A percentile compares a stretch with the other conserved stretches of the same genome.
These are phyloP conservation scores for Branchinecta lynchi DNA, from an alignment of 1,140 invertebrate species.

Conservation along the genomic window DNA sequence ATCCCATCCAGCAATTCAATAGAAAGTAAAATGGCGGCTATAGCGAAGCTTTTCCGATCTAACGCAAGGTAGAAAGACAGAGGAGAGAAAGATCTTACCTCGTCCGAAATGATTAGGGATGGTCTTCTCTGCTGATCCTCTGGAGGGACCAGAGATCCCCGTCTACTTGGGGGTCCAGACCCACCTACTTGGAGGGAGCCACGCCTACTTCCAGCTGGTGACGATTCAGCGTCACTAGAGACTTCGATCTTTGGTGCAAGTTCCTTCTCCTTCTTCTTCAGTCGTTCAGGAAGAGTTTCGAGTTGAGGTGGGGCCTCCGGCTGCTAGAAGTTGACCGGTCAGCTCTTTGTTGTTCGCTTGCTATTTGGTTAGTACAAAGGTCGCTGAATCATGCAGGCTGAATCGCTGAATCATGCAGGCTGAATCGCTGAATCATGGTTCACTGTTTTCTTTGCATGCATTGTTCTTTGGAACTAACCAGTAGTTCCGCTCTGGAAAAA, in stretches of 20 bases:
- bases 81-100: slow-evolving; percentile 45
- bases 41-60: too few relatives aligned
- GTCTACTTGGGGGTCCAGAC: slow-evolving; percentile 44
- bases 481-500: too few relatives aligned
- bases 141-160: slow-evolving; percentile 62
- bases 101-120: slow-evolving; percentile 78
- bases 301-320: neutral
- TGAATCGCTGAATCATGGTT: too few relatives aligned
- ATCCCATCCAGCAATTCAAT: too few relatives aligned
- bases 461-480: too few relatives aligned
- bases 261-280: slow-evolving; percentile 20
- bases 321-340: neutral
- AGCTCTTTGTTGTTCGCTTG: too few relatives aligned
- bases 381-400: too few relatives aligned
- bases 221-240: slow-evolving; percentile 16
- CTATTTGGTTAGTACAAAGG: too few relatives aligned
- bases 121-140: slow-evolving; percentile 66
- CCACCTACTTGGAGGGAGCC: slow-evolving; percentile 20
- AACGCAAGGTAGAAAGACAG: too few relatives aligned
- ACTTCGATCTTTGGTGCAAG: slow-evolving; percentile 21
- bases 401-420: too few relatives aligned
- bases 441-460: too few relatives aligned
- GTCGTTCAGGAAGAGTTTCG: slow-evolving; percentile 11
- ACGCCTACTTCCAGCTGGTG: slow-evolving; percentile 18
- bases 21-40: too few relatives aligned